Conservation (phyloP, 1,140 invertebrate species). For the Archegozetes longisetosus region DNA sequence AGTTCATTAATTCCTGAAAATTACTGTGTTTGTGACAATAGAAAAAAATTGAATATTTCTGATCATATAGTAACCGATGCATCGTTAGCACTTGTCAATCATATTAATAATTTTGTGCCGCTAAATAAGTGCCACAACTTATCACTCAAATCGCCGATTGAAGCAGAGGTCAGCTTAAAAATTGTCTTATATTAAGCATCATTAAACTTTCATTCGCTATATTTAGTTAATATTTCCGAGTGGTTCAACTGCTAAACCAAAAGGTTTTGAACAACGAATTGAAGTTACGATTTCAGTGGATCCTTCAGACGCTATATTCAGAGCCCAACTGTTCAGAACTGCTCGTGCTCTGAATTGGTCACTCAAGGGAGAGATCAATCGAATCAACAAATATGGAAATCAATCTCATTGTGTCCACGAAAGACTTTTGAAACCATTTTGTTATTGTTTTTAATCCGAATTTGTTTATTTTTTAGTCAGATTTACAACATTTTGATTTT, state of each 20-base stretch:
- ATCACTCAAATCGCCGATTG: not conserved
- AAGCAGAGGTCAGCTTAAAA: not conserved
- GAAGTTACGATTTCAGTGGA: constrained; percentile 2
- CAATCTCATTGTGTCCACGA: constrained; percentile 6
- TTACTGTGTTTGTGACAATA: constrained; percentile 14
- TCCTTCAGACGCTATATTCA: constrained; percentile 5
- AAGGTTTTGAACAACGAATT: not conserved
- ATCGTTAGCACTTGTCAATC: not conserved
- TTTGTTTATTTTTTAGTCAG: too few relatives aligned
- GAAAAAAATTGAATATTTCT: not conserved
- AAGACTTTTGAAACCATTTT: constrained; percentile 3
- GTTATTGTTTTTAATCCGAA: too few relatives aligned
- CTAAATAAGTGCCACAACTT: not conserved
- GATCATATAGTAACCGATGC: not conserved
- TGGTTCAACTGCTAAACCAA: not conserved
- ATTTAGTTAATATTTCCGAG: constrained; percentile 4
- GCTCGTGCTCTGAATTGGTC: not conserved
- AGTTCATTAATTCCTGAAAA: constrained; percentile 8
- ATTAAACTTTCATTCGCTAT: not conserved
- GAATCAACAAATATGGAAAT: constrained; percentile 11
- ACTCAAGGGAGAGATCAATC: constrained; percentile 5
- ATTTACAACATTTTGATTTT: too few relatives aligned
- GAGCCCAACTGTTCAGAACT: not conserved
- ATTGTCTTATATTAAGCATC: not conserved
- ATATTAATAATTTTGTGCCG: not conserved